Evolutionary conservation across 2,888 invertebrate species (phyloP).

Genomic region (Seladonia tumulorum): DNA sequence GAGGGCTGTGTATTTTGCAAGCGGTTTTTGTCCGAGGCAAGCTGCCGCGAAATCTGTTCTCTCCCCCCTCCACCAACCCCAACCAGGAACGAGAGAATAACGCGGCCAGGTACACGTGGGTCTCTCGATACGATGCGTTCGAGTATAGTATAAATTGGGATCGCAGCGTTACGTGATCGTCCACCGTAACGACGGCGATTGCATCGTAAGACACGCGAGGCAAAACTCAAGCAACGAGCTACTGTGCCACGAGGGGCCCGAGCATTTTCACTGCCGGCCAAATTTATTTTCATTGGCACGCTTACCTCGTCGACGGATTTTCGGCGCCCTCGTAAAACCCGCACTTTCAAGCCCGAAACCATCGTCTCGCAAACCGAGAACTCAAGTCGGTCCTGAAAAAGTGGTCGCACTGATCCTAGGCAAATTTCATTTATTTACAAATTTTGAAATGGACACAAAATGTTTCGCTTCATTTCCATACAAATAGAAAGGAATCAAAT

Average conservation of each 20-base stretch:
- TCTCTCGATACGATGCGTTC: background rate
- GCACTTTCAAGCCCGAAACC: background rate
- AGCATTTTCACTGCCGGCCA: slow-evolving; percentile 18
- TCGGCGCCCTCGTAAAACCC: slow-evolving; percentile 26
- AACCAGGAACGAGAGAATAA: background rate
- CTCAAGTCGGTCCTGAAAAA: too few species aligned
- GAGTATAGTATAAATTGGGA: slow-evolving; percentile 46
- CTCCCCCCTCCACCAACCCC: background rate
- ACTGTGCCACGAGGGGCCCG: background rate
- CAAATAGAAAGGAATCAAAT: too few species aligned
- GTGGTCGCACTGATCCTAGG: too few species aligned
- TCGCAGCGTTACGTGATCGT: slow-evolving; percentile 62
- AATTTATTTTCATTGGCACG: slow-evolving; percentile 66
- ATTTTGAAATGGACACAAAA: too few species aligned
- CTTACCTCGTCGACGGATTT: slow-evolving; percentile 24
- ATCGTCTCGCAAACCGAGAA: background rate
- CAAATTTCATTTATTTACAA: too few species aligned
- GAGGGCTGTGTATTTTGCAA: background rate
- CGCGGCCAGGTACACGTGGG: background rate
- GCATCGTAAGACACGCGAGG: slow-evolving; percentile 59
- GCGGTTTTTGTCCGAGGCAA: background rate
- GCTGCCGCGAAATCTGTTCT: background rate
- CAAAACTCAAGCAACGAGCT: slow-evolving; percentile 30
- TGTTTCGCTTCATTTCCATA: too few species aligned
- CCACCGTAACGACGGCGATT: slow-evolving; percentile 55